A percentile compares a stretch with the other conserved stretches of the same genome.
Conservation (phyloP, 1,140 invertebrate species). For the Aethina tumida region DNA sequence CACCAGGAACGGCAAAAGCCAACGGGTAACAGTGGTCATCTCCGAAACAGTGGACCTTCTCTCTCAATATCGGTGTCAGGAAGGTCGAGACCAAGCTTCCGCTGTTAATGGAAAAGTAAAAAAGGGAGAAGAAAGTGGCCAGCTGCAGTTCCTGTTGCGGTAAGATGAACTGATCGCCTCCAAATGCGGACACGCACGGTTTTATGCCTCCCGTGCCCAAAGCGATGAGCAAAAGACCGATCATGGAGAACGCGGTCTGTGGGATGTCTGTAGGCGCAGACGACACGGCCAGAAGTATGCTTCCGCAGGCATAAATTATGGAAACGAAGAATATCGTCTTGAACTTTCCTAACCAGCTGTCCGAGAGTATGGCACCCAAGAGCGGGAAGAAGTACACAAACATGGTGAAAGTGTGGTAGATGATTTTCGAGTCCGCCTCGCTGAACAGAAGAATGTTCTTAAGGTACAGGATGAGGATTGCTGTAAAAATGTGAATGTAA, state of each 20-base stretch:
- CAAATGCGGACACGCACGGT: constrained; percentile 93
- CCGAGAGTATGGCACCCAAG: constrained; percentile 79
- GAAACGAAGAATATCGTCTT: constrained; percentile 83
- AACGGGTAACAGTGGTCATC: constrained; percentile 76
- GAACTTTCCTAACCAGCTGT: constrained; percentile 79
- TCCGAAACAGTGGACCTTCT: constrained; percentile 74
- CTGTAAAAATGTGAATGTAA: constrained; percentile 44
- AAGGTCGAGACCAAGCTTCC: constrained; percentile 86
- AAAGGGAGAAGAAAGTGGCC: constrained; percentile 82
- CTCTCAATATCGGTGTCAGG: constrained; percentile 76
- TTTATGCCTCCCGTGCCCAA: constrained; percentile 94
- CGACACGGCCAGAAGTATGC: constrained; percentile 63
- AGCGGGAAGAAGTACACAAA: constrained; percentile 82
- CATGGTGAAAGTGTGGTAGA: constrained; percentile 75
- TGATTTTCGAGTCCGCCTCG: constrained; percentile 59
- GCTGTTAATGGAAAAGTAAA: constrained; percentile 89
- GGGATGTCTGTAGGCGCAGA: constrained; percentile 44
- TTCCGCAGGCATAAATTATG: constrained; percentile 77
- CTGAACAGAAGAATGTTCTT: constrained; percentile 52
- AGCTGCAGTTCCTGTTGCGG: constrained; percentile 69
- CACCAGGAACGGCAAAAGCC: constrained; percentile 84
- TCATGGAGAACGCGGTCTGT: constrained; percentile 54
- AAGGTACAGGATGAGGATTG: constrained; percentile 74
- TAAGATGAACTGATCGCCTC: constrained; percentile 88
- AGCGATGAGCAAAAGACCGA: constrained; percentile 77